Evolutionary conservation across 2,113 vertebrate genomes (phyloP).

Genomic region (Apaloderma vittatum): DNA sequence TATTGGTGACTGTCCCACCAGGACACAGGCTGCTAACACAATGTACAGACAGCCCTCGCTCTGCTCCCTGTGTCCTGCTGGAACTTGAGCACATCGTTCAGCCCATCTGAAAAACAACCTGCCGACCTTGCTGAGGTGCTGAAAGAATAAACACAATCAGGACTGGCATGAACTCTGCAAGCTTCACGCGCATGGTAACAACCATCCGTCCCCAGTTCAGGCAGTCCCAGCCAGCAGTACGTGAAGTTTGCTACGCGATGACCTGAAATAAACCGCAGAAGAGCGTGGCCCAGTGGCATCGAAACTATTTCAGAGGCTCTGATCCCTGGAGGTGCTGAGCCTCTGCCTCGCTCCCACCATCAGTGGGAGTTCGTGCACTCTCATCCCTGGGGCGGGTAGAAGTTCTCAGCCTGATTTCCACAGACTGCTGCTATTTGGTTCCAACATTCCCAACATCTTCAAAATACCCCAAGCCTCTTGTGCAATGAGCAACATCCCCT

Average conservation of each 20-base stretch:
- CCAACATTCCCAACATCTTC: constrained; percentile 65
- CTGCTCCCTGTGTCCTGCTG: neutral
- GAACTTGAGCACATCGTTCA: neutral
- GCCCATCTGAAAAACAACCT: neutral
- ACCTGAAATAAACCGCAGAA: constrained; percentile 19
- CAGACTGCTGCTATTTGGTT: constrained; percentile 46
- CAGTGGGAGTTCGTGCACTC: neutral
- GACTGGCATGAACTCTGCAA: neutral
- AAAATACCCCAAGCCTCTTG: constrained; percentile 71
- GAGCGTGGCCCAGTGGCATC: neutral
- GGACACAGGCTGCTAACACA: neutral
- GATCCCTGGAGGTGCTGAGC: neutral
- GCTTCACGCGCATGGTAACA: neutral
- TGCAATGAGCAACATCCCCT: constrained; percentile 61
- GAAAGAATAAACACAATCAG: neutral
- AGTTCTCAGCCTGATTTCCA: constrained; percentile 65
- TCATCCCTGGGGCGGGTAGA: neutral
- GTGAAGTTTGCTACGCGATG: neutral
- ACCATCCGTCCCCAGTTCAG: neutral
- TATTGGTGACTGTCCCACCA: neutral
- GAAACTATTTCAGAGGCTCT: neutral
- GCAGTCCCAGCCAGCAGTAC: neutral
- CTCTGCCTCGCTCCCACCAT: neutral
- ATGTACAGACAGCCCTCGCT: neutral
- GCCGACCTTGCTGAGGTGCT: neutral